Conservation (phyloP, 1,140 invertebrate species). For the Agraylea sexmaculata region DNA sequence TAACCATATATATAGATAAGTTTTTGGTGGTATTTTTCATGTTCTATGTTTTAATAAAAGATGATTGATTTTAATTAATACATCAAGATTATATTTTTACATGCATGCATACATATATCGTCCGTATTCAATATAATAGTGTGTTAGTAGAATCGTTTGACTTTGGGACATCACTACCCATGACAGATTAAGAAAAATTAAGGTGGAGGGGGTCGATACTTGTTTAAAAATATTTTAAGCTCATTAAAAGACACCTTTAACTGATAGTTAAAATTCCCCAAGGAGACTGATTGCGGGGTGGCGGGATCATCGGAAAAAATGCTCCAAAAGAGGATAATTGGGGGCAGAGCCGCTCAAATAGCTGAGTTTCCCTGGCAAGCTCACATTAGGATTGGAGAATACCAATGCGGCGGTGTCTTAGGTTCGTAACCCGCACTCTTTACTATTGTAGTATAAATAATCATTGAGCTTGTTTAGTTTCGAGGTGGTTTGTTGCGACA, state of each 20-base stretch:
- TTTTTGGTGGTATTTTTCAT: too few species aligned
- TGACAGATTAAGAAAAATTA: neutral
- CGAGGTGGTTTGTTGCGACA: constrained; percentile 53
- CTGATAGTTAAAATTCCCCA: constrained; percentile 20
- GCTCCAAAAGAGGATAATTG: constrained; percentile 66
- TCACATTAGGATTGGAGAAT: constrained; percentile 68
- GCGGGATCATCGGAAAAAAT: constrained; percentile 36
- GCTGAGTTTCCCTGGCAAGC: constrained; percentile 80
- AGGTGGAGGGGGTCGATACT: neutral
- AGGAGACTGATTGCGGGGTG: constrained; percentile 50
- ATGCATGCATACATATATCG: too few species aligned
- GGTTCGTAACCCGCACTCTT: constrained; percentile 37
- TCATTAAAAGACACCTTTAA: constrained; percentile 2
- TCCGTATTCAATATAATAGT: too few species aligned
- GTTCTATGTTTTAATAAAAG: too few species aligned
- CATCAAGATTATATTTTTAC: too few species aligned
- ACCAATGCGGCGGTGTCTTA: constrained; percentile 66
- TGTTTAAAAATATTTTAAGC: constrained; percentile 1
- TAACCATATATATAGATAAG: too few species aligned
- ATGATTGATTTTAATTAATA: too few species aligned
- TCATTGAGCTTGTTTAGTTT: too few species aligned
- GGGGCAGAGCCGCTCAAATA: constrained; percentile 54
- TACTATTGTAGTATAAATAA: too few species aligned
- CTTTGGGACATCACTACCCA: too few species aligned
- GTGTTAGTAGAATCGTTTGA: too few species aligned